phyloP scores from a whole-genome alignment of 2,113 vertebrate genomes.

The Lepus timidus region DNA sequence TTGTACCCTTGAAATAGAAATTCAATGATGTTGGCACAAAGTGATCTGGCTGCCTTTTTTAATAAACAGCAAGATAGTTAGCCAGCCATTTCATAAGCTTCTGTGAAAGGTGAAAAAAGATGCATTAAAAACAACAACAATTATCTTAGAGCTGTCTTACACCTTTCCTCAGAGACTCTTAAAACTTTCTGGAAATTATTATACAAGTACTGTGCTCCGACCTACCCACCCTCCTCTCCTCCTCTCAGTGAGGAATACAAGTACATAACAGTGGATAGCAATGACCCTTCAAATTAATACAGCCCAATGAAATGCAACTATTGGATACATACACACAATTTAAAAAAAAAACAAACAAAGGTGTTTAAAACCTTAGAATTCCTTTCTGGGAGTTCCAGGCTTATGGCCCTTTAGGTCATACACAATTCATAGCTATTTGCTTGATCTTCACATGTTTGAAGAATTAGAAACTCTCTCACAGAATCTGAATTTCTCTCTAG shows the following conservation, averaged over 20 bases:
- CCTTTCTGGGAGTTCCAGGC: neutral
- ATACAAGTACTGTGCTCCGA: neutral
- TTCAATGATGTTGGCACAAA: neutral
- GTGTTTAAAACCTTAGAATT: neutral
- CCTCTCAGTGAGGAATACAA: constrained; percentile 19
- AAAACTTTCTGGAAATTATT: constrained; percentile 42
- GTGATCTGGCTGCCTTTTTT: constrained; percentile 17
- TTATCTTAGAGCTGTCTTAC: neutral
- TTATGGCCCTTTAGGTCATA: neutral
- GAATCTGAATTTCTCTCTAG: neutral
- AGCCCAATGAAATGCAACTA: neutral
- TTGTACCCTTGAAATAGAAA: constrained; percentile 36
- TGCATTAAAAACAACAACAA: neutral
- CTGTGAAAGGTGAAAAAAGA: neutral
- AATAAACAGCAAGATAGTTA: constrained; percentile 50
- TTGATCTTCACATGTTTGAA: neutral
- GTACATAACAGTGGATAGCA: neutral
- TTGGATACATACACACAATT: neutral
- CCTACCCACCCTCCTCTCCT: neutral
- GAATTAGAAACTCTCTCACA: neutral
- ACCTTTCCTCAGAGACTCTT: constrained; percentile 46
- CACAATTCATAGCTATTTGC: neutral
- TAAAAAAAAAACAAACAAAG: neutral
- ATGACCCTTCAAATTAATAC: neutral
- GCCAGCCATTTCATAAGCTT: constrained; percentile 30